Evolutionary conservation across 2,797 vertebrate species (phyloP).

Genomic region (Sebastes iracundus): DNA sequence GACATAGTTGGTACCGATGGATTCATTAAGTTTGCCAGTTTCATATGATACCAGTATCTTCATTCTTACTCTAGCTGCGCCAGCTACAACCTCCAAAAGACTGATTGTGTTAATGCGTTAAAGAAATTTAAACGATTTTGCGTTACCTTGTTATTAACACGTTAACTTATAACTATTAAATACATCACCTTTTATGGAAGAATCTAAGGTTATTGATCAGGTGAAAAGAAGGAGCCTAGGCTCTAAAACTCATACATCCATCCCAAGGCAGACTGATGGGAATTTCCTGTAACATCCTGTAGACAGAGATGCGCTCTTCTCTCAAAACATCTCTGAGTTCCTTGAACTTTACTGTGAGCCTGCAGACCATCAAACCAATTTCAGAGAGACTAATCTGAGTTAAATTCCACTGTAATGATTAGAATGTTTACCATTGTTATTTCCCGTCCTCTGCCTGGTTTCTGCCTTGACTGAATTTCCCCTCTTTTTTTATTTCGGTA

Average conservation of each 20-base stretch:
- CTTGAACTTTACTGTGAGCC: constrained; percentile 16
- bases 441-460: constrained; percentile 1
- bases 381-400: constrained; percentile 10
- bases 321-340: constrained; percentile 3
- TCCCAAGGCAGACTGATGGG: neutral
- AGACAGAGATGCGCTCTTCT: neutral
- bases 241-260: neutral
- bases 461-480: constrained; percentile 26
- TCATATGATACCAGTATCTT: too few relatives aligned
- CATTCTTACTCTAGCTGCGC: too few relatives aligned
- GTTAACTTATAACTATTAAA: neutral
- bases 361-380: constrained; percentile 34
- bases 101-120: too few relatives aligned
- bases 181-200: neutral
- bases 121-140: too few relatives aligned
- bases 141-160: too few relatives aligned
- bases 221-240: neutral
- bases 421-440: constrained; percentile 29
- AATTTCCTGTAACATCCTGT: constrained; percentile 2
- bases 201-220: neutral
- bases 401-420: constrained; percentile 21
- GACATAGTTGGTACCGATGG: too few relatives aligned
- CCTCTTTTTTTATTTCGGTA: constrained; percentile 38
- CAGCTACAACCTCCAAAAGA: too few relatives aligned
- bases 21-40: too few relatives aligned